phyloP scores from a whole-genome alignment of 2,113 vertebrate species.

The Chroicocephalus ridibundus region DNA sequence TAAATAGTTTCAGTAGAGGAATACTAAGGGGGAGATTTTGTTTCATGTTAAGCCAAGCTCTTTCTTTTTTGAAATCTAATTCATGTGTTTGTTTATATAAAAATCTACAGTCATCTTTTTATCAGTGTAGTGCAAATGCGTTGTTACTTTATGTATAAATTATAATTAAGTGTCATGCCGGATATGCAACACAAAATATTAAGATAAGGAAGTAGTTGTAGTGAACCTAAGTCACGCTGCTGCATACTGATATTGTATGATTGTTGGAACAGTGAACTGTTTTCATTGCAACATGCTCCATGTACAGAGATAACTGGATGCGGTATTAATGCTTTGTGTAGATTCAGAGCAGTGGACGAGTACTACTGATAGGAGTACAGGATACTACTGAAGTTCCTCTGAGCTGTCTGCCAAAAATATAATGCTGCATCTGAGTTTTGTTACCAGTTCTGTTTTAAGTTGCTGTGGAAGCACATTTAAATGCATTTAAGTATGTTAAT shows the following conservation, averaged over 20 bases:
- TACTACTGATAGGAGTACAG: neutral
- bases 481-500: neutral
- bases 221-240: neutral
- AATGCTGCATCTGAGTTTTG: neutral
- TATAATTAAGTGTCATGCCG: neutral
- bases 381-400: neutral
- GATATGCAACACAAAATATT: neutral
- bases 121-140: neutral
- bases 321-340: neutral
- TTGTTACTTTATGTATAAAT: neutral
- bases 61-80: neutral
- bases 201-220: neutral
- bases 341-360: neutral
- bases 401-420: neutral
- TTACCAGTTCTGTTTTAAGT: neutral
- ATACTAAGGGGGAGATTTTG: neutral
- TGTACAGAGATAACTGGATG: neutral
- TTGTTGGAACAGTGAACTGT: neutral
- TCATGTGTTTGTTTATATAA: neutral
- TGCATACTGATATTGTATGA: neutral
- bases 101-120: neutral
- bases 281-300: neutral
- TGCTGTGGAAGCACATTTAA: neutral
- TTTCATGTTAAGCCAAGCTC: neutral
- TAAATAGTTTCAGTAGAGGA: neutral